Conservation (phyloP, 1,140 invertebrate species). For the Bombus confusus region DNA sequence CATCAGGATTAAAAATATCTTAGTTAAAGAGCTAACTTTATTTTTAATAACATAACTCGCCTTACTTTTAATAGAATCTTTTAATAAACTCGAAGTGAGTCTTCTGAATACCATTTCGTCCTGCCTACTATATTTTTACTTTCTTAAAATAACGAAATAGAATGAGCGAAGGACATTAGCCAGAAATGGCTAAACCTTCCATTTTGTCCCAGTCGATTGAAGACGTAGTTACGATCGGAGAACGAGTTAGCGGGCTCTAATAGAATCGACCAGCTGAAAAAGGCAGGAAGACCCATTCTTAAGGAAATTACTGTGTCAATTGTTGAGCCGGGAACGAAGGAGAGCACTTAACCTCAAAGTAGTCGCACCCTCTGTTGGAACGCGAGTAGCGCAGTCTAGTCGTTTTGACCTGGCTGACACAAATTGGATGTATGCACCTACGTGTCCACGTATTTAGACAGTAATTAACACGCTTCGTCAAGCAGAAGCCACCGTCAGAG, state of each 20-base stretch:
- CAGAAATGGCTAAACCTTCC: not conserved
- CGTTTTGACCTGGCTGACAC: constrained; percentile 60
- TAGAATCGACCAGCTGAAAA: constrained; percentile 25
- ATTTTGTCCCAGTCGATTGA: not conserved
- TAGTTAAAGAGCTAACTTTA: too few relatives aligned
- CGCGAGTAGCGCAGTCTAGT: constrained; percentile 44
- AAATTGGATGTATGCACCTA: constrained; percentile 55
- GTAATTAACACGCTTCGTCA: constrained; percentile 48
- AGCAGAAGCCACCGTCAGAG: constrained; percentile 35
- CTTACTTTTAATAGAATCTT: too few relatives aligned
- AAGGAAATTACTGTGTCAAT: constrained; percentile 60
- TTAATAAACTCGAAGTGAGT: too few relatives aligned
- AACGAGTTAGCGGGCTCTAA: not conserved
- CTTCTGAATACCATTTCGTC: too few relatives aligned
- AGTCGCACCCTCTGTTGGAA: constrained; percentile 44
- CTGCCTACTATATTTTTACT: too few relatives aligned
- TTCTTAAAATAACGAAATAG: too few relatives aligned
- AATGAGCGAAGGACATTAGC: too few relatives aligned
- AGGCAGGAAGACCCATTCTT: constrained; percentile 16
- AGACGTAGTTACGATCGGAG: not conserved
- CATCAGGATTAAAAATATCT: too few relatives aligned
- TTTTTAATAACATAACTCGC: too few relatives aligned
- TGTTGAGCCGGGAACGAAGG: constrained; percentile 37
- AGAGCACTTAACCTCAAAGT: constrained; percentile 54
- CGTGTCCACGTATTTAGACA: constrained; percentile 36